Evolutionary conservation across 2,888 invertebrate species (phyloP).

Genomic region (Hyalella azteca): DNA sequence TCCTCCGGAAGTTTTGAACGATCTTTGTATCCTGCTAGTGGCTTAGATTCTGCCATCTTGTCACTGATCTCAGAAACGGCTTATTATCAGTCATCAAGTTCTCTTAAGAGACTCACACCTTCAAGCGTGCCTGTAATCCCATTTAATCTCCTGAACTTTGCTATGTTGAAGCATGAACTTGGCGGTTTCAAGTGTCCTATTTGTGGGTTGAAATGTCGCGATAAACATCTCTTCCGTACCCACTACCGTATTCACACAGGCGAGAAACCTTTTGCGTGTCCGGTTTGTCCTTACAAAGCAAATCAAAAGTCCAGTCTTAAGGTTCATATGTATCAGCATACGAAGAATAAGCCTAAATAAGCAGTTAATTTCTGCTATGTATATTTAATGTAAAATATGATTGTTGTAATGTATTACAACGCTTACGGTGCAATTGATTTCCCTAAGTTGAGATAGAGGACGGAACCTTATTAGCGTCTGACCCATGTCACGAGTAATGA

Average conservation of each 20-base stretch:
- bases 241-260: constrained; percentile 34
- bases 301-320: constrained; percentile 25
- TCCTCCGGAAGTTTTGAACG: constrained; percentile 1
- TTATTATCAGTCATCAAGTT: neutral
- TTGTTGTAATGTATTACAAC: too few species aligned
- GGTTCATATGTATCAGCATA: constrained; percentile 28
- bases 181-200: constrained; percentile 31
- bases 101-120: neutral
- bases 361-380: too few species aligned
- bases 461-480: too few species aligned
- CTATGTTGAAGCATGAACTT: neutral
- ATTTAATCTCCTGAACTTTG: constrained; percentile 22
- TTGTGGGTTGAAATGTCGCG: constrained; percentile 2
- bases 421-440: too few species aligned
- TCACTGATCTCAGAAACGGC: neutral
- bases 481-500: too few species aligned
- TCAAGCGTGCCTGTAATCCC: neutral
- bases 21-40: neutral
- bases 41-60: neutral
- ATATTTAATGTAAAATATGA: too few species aligned
- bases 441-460: too few species aligned
- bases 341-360: constrained; percentile 26
- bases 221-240: constrained; percentile 18
- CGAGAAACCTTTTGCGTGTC: constrained; percentile 33
- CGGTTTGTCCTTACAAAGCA: constrained; percentile 24